Evolutionary conservation across 1,140 invertebrate genomes (phyloP), one percentile per base, ranked within the genome.

Genomic region (Ephestia elutella): DNA sequence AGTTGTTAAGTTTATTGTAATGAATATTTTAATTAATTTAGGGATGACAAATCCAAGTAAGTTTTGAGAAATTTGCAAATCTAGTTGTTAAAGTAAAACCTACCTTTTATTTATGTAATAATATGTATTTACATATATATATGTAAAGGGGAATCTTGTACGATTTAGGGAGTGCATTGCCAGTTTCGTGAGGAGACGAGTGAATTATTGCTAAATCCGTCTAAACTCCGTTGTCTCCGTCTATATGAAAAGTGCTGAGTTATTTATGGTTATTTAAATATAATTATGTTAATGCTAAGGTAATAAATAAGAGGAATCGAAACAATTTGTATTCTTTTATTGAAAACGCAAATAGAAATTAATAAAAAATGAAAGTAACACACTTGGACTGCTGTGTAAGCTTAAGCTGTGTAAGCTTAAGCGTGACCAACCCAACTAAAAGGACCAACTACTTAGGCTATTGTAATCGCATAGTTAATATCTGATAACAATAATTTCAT

Each of bases 291-390:
- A 81, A 74, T 67, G 54, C 67, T 82, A 70, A 74, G 78, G 77
- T 82, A 86, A 84, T 86, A 84, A 84, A 86, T 66, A 76, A 79
- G 80, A 79, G 81, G 83, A 84, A 84, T 79, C 72, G 19, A 62
- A 67, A 5, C 4, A 20, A 54, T 60, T 35, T 59, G 53, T 49
- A 62, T 73, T 71, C 21, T 59, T 66, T 56, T 54, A 54, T 17
- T 30, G 35, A 25, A n/a, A n/a, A n/a, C n/a, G n/a, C n/a, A n/a
- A n/a, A n/a, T n/a, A n/a, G n/a, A n/a, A n/a, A n/a, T n/a, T n/a
- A n/a, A n/a, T n/a, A n/a, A n/a, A n/a, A n/a, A n/a, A n/a, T n/a
- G n/a, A n/a, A n/a, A n/a, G n/a, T n/a, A n/a, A n/a, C n/a, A n/a
- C n/a, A n/a, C n/a, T n/a, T n/a, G n/a, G n/a, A n/a, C n/a, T n/a